Evolutionary conservation across 2,113 vertebrate species (phyloP).

Genomic region (Bucco capensis): DNA sequence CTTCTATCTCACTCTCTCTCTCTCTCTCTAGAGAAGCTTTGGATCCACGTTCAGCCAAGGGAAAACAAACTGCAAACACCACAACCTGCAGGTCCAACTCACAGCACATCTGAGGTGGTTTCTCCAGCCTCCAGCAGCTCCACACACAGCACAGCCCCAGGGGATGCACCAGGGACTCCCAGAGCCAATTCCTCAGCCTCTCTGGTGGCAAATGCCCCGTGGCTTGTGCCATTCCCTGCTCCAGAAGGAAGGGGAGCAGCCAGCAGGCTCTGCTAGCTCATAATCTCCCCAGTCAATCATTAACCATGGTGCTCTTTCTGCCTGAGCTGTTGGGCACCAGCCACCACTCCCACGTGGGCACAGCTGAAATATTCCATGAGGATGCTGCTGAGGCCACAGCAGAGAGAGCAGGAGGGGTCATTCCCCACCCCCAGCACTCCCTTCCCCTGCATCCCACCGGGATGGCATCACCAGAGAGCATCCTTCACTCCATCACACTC

Average conservation of each 20-base stretch:
- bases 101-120: rapidly evolving
- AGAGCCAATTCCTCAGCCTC: rapidly evolving
- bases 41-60: background rate
- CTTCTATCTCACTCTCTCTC: too few species aligned
- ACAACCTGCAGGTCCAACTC: background rate
- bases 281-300: constrained; percentile 49
- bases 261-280: background rate
- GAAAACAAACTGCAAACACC: background rate
- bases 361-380: background rate
- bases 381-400: background rate
- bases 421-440: rapidly evolving
- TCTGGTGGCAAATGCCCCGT: background rate
- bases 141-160: rapidly evolving
- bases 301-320: background rate
- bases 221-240: rapidly evolving
- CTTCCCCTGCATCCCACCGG: rapidly evolving
- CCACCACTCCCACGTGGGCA: background rate
- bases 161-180: background rate
- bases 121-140: rapidly evolving
- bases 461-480: background rate
- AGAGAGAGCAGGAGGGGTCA: background rate
- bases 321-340: background rate
- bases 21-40: too few species aligned
- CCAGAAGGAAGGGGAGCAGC: background rate
- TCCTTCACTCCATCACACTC: rapidly evolving